Evolutionary conservation across 2,113 vertebrate species (phyloP).

Genomic region (Canis aureus): DNA sequence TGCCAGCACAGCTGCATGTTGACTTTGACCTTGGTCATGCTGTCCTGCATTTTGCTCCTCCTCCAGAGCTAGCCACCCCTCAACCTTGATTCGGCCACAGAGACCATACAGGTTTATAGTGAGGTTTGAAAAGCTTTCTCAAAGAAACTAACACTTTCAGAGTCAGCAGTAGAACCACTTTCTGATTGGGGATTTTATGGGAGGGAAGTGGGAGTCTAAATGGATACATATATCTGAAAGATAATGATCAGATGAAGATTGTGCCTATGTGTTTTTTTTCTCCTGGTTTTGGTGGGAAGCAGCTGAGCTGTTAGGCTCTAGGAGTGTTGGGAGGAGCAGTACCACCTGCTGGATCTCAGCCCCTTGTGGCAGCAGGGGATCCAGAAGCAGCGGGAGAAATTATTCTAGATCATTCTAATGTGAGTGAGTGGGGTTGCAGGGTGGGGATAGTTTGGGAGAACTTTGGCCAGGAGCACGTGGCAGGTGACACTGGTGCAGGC

Average conservation of each 20-base stretch:
- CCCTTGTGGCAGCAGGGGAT: slow-evolving; percentile 72
- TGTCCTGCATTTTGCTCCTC: background rate
- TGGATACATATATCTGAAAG: background rate
- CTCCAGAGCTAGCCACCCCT: background rate
- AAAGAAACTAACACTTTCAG: background rate
- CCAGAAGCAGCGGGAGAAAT: slow-evolving; percentile 66
- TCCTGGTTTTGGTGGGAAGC: slow-evolving; percentile 75
- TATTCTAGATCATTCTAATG: slow-evolving; percentile 65
- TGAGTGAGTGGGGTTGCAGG: slow-evolving; percentile 57
- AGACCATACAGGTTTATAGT: background rate
- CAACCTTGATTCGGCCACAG: background rate
- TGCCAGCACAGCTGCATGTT: background rate
- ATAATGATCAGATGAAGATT: background rate
- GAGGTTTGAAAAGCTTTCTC: background rate
- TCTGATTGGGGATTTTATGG: background rate
- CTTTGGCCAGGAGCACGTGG: background rate
- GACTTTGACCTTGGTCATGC: background rate
- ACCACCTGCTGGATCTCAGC: slow-evolving; percentile 73
- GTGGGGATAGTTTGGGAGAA: slow-evolving; percentile 17
- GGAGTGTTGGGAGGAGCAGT: slow-evolving; percentile 76
- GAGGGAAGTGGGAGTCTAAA: background rate
- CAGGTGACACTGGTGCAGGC: slow-evolving; percentile 40
- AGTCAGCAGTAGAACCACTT: background rate
- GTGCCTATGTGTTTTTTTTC: slow-evolving; percentile 48
- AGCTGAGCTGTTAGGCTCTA: slow-evolving; percentile 78